Percentiles rank a stretch among this genome's conserved stretches.
phyloP scores from a whole-genome alignment of 2,113 vertebrate species.

The Pterocles burchelli region DNA sequence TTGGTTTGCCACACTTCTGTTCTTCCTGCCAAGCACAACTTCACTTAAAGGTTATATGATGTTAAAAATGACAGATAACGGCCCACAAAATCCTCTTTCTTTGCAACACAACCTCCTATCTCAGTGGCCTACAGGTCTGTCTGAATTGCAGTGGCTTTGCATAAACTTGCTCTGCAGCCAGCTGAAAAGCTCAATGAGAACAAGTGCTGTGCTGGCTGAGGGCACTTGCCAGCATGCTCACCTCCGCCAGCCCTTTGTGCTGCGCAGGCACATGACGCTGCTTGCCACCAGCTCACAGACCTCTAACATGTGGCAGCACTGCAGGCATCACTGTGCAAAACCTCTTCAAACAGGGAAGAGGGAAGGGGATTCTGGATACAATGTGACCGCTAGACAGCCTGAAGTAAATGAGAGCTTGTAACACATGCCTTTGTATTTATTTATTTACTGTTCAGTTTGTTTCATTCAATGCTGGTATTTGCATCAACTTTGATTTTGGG shows the following conservation, averaged over 20 bases:
- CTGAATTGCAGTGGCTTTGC: not conserved
- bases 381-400: not conserved
- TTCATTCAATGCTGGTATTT: not conserved
- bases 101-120: not conserved
- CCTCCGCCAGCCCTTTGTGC: not conserved
- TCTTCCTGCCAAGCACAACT: not conserved
- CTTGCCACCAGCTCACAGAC: not conserved
- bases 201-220: not conserved
- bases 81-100: not conserved
- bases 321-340: not conserved
- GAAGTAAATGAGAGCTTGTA: not conserved
- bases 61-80: not conserved
- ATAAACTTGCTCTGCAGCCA: not conserved
- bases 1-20: not conserved
- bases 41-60: not conserved
- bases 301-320: not conserved
- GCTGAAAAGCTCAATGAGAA: not conserved
- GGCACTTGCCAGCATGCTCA: not conserved
- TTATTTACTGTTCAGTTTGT: not conserved
- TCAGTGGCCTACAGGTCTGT: not conserved
- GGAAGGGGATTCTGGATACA: not conserved
- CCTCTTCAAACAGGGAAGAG: not conserved
- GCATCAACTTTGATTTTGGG: not conserved
- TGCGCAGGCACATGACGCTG: accelerated
- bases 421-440: not conserved